Conservation (phyloP, 2,113 vertebrate species). For the Ammodytes dubius region DNA sequence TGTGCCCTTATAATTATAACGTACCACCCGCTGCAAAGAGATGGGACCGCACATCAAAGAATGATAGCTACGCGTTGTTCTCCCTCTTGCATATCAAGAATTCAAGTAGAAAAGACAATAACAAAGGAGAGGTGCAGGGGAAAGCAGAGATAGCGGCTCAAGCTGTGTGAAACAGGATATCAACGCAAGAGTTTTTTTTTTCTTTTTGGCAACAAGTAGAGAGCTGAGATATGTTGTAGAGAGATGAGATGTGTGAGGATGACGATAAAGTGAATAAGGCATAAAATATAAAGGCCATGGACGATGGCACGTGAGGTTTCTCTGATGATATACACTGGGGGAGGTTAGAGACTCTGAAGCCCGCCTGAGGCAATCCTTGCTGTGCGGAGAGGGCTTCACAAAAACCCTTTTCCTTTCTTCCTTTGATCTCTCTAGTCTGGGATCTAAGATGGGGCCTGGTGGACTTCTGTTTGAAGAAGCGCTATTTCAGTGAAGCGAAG, state of each 20-base stretch:
- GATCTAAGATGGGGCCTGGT: constrained; percentile 34
- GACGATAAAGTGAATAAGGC: constrained; percentile 59
- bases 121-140: constrained; percentile 37
- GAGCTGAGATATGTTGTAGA: constrained; percentile 50
- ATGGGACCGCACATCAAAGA: constrained; percentile 51
- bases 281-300: constrained; percentile 64
- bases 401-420: constrained; percentile 37
- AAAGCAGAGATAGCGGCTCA: constrained; percentile 27
- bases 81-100: constrained; percentile 83
- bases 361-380: constrained; percentile 51
- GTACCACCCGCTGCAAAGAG: constrained; percentile 46
- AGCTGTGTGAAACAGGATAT: constrained; percentile 59
- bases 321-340: constrained; percentile 27
- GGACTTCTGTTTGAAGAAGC: constrained; percentile 49
- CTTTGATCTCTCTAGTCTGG: constrained; percentile 57
- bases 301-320: constrained; percentile 60
- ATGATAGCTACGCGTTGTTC: constrained; percentile 53
- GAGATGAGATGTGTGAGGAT: constrained; percentile 41
- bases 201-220: constrained; percentile 76
- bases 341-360: constrained; percentile 47
- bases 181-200: constrained; percentile 39
- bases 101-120: constrained; percentile 83
- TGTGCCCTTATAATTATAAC: constrained; percentile 33
- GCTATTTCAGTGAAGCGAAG: constrained; percentile 40
- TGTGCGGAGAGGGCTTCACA: constrained; percentile 45